These are phyloP conservation scores for Astur gentilis DNA, from an alignment of 2,113 vertebrate species.

Conservation along the genomic window DNA sequence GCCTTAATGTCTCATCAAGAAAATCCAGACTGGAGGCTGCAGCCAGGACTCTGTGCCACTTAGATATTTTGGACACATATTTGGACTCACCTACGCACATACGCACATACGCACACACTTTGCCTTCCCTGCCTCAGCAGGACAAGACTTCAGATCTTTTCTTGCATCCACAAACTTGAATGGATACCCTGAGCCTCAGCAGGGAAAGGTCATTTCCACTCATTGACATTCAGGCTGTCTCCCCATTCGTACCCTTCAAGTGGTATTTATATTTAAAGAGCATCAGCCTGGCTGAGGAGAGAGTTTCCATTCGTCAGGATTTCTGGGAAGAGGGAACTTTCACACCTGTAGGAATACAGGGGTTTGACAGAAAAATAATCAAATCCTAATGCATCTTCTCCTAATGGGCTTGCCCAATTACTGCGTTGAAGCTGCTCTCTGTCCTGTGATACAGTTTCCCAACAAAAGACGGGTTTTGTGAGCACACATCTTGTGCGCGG, in stretches of 20 bases:
- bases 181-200: neutral
- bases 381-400: neutral
- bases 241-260: neutral
- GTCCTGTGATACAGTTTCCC: neutral
- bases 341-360: neutral
- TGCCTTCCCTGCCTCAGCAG: neutral
- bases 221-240: constrained; percentile 32
- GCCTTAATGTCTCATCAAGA: constrained; percentile 58
- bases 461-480: neutral
- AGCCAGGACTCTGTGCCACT: constrained; percentile 57
- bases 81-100: constrained; percentile 15
- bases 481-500: neutral
- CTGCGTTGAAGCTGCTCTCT: no score
- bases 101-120: neutral
- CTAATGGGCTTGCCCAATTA: neutral
- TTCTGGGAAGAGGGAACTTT: constrained; percentile 35
- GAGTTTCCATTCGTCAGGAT: neutral
- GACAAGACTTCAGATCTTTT: neutral
- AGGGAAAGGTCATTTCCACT: constrained; percentile 56
- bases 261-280: neutral
- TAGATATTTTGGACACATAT: constrained; percentile 27
- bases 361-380: neutral
- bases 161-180: neutral
- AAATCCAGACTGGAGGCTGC: constrained; percentile 19
- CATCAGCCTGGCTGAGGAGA: neutral